Base-by-base conservation (phyloP, 2,888 invertebrate genomes). In the Drosophila nigricruria region DNA sequence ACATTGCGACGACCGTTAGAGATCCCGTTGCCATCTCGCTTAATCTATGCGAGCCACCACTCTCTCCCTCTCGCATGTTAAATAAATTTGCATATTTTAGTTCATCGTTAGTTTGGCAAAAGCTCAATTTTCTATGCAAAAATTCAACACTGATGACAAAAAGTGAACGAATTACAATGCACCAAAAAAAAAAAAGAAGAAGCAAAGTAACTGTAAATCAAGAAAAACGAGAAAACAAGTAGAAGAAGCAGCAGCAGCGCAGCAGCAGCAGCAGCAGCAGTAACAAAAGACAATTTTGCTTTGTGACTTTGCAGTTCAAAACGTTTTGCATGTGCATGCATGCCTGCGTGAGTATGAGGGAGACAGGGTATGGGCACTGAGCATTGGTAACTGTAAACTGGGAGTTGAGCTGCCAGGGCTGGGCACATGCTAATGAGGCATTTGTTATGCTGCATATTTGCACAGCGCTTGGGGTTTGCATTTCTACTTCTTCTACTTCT, bases 31-130 rank as follows among this genome's bases (percentile, higher is more conserved):
- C 34, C 25, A 40, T 49, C 30, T 40, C 20, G 12, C 43, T 60
- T 56, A 64, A 62, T 73, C 70, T 49, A 54, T 52, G 38, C 38
- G 12, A 6, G 2, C 53, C 38, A 8, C 5, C 53, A 10, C 58
- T 27, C 25, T 36, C 42, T 34, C 34, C 64, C 45, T 66, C 65
- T 61, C 79, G 82, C 74, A 81, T 86, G 89, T 84, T 89, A 87
- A 90, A 90, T 82, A 87, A 81, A 88, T 90, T 84, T 89, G 81
- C 87, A 81, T 80, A 80, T 86, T 82, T 81, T 77, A 84, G 82
- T 84, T 87, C 79, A 77, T 82, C 79, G 87, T 88, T 90, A 90
- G 90, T 90, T 88, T 87, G 85, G 89, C 88, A 90, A 90, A 89
- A 89, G 88, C 81, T 89, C 85, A 89, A 89, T 90, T 89, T 79